Base-by-base conservation (phyloP, 1,140 invertebrate species). In the Dendroctonus valens region DNA sequence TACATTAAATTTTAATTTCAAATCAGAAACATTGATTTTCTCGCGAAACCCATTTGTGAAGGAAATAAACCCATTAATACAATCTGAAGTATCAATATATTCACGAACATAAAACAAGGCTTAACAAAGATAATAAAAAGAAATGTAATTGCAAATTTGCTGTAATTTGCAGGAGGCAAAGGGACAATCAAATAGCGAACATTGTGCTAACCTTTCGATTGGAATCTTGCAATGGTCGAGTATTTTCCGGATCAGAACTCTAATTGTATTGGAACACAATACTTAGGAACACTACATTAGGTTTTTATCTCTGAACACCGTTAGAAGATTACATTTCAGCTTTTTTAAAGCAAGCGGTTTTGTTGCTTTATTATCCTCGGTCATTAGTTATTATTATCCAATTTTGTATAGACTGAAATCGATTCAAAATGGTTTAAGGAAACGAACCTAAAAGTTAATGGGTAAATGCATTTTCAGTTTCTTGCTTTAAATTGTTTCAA, bases 191-290 rank as follows among this genome's bases (percentile, higher is more conserved):
- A 52, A 52, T 52, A 52, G 37, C 50, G 50, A 52, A 52, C 50
- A 52, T 26, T 14, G 50, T 52, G 50, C 50, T 52, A 52, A 52
- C 50, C 50, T 52, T 52, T 52, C 50, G 50, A 52, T 52, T 26
- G 50, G 50, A 52, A 52, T 52, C 50, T 52, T 26, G 37, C 50
- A 52, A 52, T 52, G 50, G 50, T 26, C 50, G 15, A 52, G 50
- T 52, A 52, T 52, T 52, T 52, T 52, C 50, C 50, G 50, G 15
- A 52, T 52, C 9, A 26, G 50, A 26, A 52, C 50, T 52, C 12
- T 52, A 52, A 52, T 52, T 52, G 50, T 52, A 52, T 52, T 52
- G 50, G 50, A 52, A 52, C 50, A 52, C 50, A 52, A 52, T 52
- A 52, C n/a, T 52, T 52, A 52, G 50, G 50, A 52, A 52, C 50